These are phyloP conservation scores for Falco peregrinus DNA, from an alignment of 2,797 vertebrate species.

Conservation along the genomic window DNA sequence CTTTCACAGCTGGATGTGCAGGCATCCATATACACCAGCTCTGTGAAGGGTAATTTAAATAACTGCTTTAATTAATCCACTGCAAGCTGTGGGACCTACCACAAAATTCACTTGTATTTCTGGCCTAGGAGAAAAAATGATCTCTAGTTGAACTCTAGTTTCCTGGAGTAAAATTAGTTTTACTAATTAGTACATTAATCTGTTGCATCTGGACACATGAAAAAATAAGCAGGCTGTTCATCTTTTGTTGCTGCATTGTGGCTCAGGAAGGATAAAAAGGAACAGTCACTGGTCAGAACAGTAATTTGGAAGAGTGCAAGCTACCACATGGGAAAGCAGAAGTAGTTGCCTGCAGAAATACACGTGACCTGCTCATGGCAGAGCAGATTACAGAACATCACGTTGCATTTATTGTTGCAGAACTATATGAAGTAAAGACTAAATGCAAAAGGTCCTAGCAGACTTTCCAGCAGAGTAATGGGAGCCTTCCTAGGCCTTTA, in stretches of 20 bases:
- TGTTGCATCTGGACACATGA: neutral
- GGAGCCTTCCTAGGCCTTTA: neutral
- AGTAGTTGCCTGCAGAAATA: neutral
- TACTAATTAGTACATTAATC: neutral
- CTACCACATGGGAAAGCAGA: neutral
- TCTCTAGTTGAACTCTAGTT: neutral
- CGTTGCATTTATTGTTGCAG: neutral
- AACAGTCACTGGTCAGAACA: neutral
- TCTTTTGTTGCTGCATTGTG: neutral
- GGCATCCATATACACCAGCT: neutral
- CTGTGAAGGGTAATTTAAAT: neutral
- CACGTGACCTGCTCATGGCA: neutral
- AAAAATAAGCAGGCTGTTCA: neutral
- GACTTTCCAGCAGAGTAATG: neutral
- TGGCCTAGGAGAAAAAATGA: neutral
- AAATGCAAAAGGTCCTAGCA: neutral
- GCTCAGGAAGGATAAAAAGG: neutral
- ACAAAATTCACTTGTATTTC: neutral
- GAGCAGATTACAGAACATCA: neutral
- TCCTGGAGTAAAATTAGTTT: neutral
- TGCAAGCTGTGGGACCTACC: neutral
- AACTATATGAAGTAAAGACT: neutral
- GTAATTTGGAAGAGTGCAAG: neutral
- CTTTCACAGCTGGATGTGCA: neutral
- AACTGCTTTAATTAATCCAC: neutral